A percentile compares a stretch with the other conserved stretches of the same genome.
Evolutionary conservation across 2,888 invertebrate species (phyloP).

Genomic region (Orchesella flavescens): DNA sequence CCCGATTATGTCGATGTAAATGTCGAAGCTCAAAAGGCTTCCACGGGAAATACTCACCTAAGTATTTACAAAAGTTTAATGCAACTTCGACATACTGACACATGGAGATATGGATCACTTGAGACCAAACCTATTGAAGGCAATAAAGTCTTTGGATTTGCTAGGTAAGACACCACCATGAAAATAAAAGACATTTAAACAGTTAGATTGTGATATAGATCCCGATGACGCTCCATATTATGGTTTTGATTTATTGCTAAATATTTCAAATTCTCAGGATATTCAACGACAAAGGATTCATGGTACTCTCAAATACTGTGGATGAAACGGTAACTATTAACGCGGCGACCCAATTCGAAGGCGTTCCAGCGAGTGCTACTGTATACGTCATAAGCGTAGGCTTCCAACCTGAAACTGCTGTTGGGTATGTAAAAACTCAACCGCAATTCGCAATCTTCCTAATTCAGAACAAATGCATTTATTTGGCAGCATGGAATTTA

Average conservation of each 20-base stretch:
- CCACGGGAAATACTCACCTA: slow-evolving; percentile 71
- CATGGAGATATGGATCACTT: slow-evolving; percentile 77
- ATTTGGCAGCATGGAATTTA: too few relatives aligned
- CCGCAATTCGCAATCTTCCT: too few relatives aligned
- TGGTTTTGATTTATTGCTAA: too few relatives aligned
- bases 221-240: too few relatives aligned
- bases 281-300: slow-evolving; percentile 34
- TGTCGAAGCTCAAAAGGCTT: slow-evolving; percentile 70
- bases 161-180: neutral
- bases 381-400: slow-evolving; percentile 45
- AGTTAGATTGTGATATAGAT: too few relatives aligned
- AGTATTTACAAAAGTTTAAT: slow-evolving; percentile 70
- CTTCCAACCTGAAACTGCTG: slow-evolving; percentile 32
- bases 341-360: slow-evolving; percentile 31
- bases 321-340: slow-evolving; percentile 24
- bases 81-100: slow-evolving; percentile 65
- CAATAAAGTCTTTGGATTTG: slow-evolving; percentile 11
- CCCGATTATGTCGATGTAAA: slow-evolving; percentile 72
- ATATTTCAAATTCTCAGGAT: slow-evolving; percentile 21
- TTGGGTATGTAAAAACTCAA: slow-evolving; percentile 20
- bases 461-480: too few relatives aligned
- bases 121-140: slow-evolving; percentile 34
- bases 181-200: too few relatives aligned
- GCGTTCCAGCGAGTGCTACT: slow-evolving; percentile 17
- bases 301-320: slow-evolving; percentile 36